Evolutionary conservation across 30 jellyfish, hydroid and myxozoan genomes (phyloP), one percentile per base, ranked within the genome.

Genomic region (Phacellophora camtschatica): DNA sequence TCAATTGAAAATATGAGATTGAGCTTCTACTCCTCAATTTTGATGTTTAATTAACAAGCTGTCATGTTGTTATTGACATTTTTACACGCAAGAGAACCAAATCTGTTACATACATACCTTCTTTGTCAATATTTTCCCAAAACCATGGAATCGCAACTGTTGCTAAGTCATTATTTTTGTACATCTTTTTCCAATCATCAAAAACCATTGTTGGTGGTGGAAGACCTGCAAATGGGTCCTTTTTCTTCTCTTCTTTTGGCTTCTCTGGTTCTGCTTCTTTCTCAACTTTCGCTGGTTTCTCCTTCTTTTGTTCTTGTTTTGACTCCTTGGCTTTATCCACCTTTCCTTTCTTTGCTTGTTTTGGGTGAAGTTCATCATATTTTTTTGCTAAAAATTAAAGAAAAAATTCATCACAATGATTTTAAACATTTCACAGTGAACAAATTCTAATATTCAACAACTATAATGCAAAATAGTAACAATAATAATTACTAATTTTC

Each of bases 161-260:
- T 11, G 23, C 71, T 0, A 88, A 66, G 16, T 95, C 98, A 49
- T 68, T 79, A 56, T 95, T 95, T 19, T 91, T 32, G 82, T 88
- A 88, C 83, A 24, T 55, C 55, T 63, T 88, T 82, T 95, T 95
- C 97, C 97, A 95, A 1, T 78, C 96, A 70, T 95, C 99, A 48
- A 95, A 41, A 2, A 77, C 89, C 85, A 95, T 90, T 28, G 53
- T 71, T 31, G 92, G 83, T 57, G 90, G 88, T 9, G 98, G 96
- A 22, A 85, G 81, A 62, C 72, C 88, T n/a, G 96, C 98, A 85
- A 78, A 85, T 28, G 90, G 95, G 43, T 93, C 96, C 46, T 65
- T 71, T 62, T 90, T 83, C 85, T 83, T 73, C 45, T 71, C 79
- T 5, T 28, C 78, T 57, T 74, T 61, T 33, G 88, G 81, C 27